A percentile compares a stretch with the other conserved stretches of the same genome.
Conservation (phyloP, 2,113 vertebrate species). For the Grus americana region DNA sequence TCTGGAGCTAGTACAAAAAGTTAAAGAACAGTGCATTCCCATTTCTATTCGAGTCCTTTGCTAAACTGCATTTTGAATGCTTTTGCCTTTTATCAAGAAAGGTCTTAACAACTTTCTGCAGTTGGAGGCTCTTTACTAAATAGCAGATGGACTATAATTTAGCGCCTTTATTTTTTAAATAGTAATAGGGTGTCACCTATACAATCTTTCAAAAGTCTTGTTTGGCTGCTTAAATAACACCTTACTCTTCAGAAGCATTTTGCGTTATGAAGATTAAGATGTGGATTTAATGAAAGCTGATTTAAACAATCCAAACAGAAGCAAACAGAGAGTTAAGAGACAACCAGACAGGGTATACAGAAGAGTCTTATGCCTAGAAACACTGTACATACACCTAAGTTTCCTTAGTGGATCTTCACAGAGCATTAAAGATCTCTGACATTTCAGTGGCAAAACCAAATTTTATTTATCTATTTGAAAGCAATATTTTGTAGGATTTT, state of each 20-base stretch:
- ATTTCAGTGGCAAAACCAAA: neutral
- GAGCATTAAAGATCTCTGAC: neutral
- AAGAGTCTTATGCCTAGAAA: neutral
- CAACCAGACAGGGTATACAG: neutral
- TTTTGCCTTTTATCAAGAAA: neutral
- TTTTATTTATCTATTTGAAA: neutral
- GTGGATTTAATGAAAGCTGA: neutral
- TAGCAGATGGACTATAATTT: neutral
- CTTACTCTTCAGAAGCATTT: neutral
- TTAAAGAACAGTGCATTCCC: neutral
- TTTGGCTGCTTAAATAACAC: neutral
- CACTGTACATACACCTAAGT: neutral
- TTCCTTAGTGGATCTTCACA: neutral
- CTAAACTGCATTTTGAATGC: neutral
- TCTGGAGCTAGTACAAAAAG: neutral
- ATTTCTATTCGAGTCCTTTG: neutral
- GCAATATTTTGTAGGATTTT: neutral
- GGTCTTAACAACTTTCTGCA: neutral
- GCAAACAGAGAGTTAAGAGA: neutral
- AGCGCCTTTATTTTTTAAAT: neutral
- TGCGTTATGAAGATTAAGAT: neutral
- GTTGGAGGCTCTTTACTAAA: neutral
- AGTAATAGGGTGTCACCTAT: neutral
- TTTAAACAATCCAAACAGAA: neutral
- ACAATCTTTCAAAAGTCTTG: neutral